phyloP scores from a whole-genome alignment of 2,888 invertebrate species.

The Pinctada fucata region DNA sequence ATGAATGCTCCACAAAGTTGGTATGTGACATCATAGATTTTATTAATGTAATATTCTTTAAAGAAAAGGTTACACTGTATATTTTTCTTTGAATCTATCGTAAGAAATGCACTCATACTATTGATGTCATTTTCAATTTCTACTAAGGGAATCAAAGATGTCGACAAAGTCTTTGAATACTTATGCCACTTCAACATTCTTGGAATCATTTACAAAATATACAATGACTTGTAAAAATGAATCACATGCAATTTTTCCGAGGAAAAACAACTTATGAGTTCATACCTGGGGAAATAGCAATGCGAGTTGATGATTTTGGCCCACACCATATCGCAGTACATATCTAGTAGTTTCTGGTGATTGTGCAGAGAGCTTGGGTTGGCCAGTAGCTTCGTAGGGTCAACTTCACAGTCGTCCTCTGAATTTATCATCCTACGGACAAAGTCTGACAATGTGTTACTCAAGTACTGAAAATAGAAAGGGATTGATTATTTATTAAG shows the following conservation, averaged over 20 bases:
- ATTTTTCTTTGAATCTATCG: not conserved
- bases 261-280: no score
- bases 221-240: no score
- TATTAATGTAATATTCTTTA: no score
- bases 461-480: conserved; percentile 82
- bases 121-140: no score
- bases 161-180: not conserved
- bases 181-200: not conserved
- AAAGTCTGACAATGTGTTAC: conserved; percentile 89
- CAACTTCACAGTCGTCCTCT: conserved; percentile 80
- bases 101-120: not conserved
- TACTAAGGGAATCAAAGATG: no score
- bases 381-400: conserved; percentile 84
- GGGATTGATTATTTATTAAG: not conserved
- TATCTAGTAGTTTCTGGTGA: conserved; percentile 86
- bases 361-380: conserved; percentile 85
- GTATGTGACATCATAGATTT: no score
- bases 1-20: no score
- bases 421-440: conserved; percentile 80
- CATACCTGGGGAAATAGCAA: conserved; percentile 83
- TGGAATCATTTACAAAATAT: no score
- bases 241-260: no score
- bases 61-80: no score
- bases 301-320: conserved; percentile 88
- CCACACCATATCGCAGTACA: conserved; percentile 92